Percentiles rank a stretch among this genome's conserved stretches.
These are phyloP conservation scores for Machimus atricapillus DNA, from an alignment of 2,888 invertebrate species.

Conservation along the genomic window DNA sequence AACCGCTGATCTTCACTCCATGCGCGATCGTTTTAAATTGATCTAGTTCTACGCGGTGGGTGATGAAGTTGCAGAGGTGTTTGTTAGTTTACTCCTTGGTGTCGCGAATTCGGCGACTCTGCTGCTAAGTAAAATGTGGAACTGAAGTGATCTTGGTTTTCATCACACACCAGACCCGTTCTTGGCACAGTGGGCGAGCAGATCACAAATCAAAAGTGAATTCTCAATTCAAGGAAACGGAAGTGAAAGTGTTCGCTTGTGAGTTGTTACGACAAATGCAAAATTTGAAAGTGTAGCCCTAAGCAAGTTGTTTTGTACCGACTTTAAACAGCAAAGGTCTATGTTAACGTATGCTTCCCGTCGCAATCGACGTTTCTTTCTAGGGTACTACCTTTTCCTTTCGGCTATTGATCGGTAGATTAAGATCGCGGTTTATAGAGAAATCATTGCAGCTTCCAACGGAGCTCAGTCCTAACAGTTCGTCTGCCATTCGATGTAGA, in stretches of 20 bases:
- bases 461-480: background rate
- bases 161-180: background rate
- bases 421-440: background rate
- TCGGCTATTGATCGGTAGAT: background rate
- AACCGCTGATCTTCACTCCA: background rate
- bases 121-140: background rate
- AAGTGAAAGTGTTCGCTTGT: conserved; percentile 24
- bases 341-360: background rate
- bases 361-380: background rate
- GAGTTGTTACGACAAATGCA: background rate
- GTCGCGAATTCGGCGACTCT: background rate
- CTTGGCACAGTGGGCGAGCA: background rate
- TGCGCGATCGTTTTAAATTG: background rate
- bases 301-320: background rate
- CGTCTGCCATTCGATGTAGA: background rate
- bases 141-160: background rate
- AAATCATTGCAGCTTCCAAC: background rate
- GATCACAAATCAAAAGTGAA: background rate
- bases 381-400: background rate
- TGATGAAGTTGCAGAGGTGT: background rate
- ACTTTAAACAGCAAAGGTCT: background rate
- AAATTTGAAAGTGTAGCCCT: background rate
- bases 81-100: background rate
- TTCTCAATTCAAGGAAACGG: background rate
- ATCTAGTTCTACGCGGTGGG: background rate